These are phyloP conservation scores for Dendrophyllia cribrosa DNA, from an alignment of 64 coral and sea anemone genomes.

Conservation along the genomic window DNA sequence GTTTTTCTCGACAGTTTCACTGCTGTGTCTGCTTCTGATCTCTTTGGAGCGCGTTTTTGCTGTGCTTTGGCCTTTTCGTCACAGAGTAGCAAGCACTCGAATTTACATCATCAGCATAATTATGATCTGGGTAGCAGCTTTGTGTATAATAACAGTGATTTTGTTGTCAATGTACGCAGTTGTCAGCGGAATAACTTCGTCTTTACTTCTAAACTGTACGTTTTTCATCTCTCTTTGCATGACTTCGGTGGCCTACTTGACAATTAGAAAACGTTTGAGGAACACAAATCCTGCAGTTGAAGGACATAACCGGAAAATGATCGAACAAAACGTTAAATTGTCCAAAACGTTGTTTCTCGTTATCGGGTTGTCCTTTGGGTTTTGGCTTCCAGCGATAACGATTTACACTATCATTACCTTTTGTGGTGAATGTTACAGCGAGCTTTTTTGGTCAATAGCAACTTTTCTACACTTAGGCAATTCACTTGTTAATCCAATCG, in stretches of 20 bases:
- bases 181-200: background rate
- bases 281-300: background rate
- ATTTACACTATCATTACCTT: background rate
- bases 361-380: slow-evolving; percentile 4
- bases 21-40: background rate
- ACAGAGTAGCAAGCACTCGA: background rate
- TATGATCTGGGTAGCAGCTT: background rate
- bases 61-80: slow-evolving; percentile 27
- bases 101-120: background rate
- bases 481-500: slow-evolving; percentile 20
- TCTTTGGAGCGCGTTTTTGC: background rate
- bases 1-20: background rate
- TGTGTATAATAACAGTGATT: background rate
- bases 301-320: background rate
- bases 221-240: background rate
- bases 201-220: background rate
- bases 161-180: background rate
- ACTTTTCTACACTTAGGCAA: background rate
- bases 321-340: slow-evolving; percentile 24
- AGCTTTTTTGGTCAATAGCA: background rate
- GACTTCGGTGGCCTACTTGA: background rate
- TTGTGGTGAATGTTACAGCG: background rate
- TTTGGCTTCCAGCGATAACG: background rate
- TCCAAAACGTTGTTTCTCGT: slow-evolving; percentile 24
- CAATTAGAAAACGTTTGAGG: background rate